These are phyloP conservation scores for Akabosia matsudoensis DNA, from an alignment of 1,140 invertebrate genomes.

Conservation along the genomic window DNA sequence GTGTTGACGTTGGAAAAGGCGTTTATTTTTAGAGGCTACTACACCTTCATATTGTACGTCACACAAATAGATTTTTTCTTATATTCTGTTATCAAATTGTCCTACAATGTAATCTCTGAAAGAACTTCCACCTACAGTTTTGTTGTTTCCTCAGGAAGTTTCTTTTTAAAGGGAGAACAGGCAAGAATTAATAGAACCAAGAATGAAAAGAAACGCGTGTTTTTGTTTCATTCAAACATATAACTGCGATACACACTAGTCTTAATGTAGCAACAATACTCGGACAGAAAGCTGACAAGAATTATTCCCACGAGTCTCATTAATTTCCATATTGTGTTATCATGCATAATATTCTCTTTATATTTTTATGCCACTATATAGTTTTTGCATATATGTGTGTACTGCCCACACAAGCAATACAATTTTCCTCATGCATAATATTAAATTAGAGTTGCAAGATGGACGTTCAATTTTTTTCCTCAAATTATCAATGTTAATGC, in stretches of 20 bases:
- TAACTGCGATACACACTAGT: background rate
- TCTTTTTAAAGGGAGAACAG: background rate
- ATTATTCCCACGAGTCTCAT: conserved; percentile 21
- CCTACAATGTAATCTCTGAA: conserved; percentile 21
- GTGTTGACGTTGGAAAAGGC: too few relatives aligned
- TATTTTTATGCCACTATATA: background rate
- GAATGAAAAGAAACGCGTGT: background rate
- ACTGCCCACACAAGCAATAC: background rate
- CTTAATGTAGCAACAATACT: background rate
- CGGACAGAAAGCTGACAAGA: background rate
- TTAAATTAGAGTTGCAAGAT: background rate
- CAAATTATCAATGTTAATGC: background rate
- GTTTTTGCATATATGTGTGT: too few relatives aligned
- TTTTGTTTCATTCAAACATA: background rate
- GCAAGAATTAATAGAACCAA: background rate
- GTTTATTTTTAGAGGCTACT: too few relatives aligned
- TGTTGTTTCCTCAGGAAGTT: conserved; percentile 12
- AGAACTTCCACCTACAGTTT: conserved; percentile 6
- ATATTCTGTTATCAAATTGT: conserved; percentile 2
- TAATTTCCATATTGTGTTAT: conserved; percentile 16
- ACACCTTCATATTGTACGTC: background rate
- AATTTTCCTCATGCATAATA: background rate
- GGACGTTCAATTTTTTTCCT: background rate
- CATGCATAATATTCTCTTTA: background rate
- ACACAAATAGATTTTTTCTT: background rate